Evolutionary conservation across 2,888 invertebrate genomes (phyloP), one percentile per base, ranked within the genome.

Genomic region (Hipparchia sbordonii): DNA sequence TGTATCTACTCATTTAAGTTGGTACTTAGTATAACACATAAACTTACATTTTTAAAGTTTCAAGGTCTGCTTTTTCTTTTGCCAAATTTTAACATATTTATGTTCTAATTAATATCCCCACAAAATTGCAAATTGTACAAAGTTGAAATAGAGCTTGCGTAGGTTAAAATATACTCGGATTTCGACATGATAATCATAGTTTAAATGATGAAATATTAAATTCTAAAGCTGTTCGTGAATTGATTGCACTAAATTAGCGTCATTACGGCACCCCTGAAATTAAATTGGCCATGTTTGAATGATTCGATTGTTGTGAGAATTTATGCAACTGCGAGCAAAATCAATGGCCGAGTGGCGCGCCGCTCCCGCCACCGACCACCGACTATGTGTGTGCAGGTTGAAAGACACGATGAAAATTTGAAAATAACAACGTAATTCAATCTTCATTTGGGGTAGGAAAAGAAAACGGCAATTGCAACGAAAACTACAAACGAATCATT

Each of bases 211-310:
- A 51, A 33, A 12, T 52, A 52, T 12, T 65, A 51, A 65, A 65
- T 65, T 62, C 46, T 62, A 62, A 62, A 46, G 62, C 62, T 59
- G 13, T 46, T 60, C 45, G 46, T 13, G 46, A 46, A 62, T n/a
- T 62, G 46, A 48, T 48, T 62, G 46, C 46, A 46, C n/a, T 48
- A 46, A n/a, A 62, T 13, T 8, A 62, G n/a, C 61, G n/a, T 8
- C 46, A 46, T 46, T 46, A 8, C 46, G 45, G 62, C 7, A 7
- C 4, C 8, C 39, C 59, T 8, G 33, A 60, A 60, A 61, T 45
- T 2, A 61, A 46, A 61, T 45, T 45, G 6, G 51, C 23, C 51
- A 23, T 62, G 4, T 48, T 62, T 51, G 23, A 51, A 23, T 63
- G 51, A 51, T 63, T 48, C 62, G 62, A 13, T 48, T 48, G 62